These are phyloP conservation scores for Hemibagrus wyckioides DNA, from an alignment of 2,113 vertebrate genomes.

Conservation along the genomic window DNA sequence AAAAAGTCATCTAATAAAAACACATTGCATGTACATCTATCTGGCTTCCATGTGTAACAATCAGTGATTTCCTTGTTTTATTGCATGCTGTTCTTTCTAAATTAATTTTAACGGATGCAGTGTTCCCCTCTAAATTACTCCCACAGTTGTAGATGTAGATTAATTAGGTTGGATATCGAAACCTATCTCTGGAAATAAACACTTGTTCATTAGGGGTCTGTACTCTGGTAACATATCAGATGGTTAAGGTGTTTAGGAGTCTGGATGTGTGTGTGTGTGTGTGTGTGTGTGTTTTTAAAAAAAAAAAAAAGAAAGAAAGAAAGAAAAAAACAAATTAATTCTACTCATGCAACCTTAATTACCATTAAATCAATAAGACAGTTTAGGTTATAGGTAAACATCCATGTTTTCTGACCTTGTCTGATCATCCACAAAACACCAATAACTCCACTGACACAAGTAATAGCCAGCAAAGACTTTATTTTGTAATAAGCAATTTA, in stretches of 20 bases:
- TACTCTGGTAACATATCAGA: too few species aligned
- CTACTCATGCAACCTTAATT: conserved; percentile 1
- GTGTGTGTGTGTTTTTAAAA: conserved; percentile 1
- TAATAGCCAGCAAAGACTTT: not conserved
- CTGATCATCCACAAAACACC: not conserved
- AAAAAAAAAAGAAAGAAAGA: not conserved
- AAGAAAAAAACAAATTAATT: conserved; percentile 4
- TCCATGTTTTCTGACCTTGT: not conserved
- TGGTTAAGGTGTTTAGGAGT: not conserved
- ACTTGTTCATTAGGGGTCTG: not conserved
- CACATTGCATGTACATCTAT: not conserved
- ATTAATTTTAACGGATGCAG: not conserved
- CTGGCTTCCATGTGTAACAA: not conserved
- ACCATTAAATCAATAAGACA: conserved; percentile 19
- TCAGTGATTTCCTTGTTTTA: not conserved
- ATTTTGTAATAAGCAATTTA: not conserved
- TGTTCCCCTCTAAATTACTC: not conserved
- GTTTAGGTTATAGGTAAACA: not conserved
- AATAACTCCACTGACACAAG: not conserved
- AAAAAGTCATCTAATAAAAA: not conserved
- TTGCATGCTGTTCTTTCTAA: not conserved
- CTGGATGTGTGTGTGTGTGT: not conserved
- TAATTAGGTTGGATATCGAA: not conserved
- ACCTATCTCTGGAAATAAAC: not conserved
- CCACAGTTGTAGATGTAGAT: not conserved